Conservation (phyloP, 2,888 invertebrate genomes). For the Pollenia amentaria region DNA sequence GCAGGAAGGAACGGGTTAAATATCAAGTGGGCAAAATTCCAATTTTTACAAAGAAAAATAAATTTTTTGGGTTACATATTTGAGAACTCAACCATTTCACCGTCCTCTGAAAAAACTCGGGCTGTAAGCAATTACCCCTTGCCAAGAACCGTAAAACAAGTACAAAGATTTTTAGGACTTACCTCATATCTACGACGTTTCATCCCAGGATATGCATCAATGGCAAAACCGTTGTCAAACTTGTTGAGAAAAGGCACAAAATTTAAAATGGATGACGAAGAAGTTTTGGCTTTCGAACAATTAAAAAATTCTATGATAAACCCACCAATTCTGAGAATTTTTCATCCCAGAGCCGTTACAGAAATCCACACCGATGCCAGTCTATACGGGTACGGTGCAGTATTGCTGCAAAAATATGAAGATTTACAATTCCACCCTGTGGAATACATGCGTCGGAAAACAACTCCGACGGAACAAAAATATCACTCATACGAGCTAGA, state of each 20-base stretch:
- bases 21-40: background rate
- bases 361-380: background rate
- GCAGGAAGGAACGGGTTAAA: no score
- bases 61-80: background rate
- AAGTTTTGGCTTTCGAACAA: background rate
- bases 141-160: background rate
- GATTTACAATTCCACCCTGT: no score
- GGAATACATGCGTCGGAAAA: no score
- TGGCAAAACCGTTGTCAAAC: background rate
- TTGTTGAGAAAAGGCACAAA: background rate
- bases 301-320: background rate
- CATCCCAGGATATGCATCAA: background rate
- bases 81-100: background rate
- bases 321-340: background rate
- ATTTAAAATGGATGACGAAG: background rate
- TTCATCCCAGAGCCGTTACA: background rate
- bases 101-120: background rate
- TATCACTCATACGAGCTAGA: no score
- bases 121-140: background rate
- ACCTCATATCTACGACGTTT: background rate
- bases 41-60: background rate
- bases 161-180: background rate
- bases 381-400: background rate
- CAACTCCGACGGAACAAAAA: no score
- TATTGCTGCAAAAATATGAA: background rate